Evolutionary conservation across 2,888 invertebrate species (phyloP), one percentile per base, ranked within the genome.

Genomic region (Pseudanteris insignis): DNA sequence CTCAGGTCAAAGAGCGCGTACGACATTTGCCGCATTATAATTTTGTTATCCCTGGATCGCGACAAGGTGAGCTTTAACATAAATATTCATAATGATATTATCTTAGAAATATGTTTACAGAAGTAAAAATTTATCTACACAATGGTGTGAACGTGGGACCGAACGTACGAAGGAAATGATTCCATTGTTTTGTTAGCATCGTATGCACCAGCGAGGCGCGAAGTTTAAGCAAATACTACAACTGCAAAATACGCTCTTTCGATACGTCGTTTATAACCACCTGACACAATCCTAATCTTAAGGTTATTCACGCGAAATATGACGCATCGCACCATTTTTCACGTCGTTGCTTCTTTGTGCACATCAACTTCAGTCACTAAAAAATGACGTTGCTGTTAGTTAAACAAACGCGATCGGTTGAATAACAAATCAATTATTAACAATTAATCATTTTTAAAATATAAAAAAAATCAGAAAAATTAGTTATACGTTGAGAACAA

Each of bases 51-150:
- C 24, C 21, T 14, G 28, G 28, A 55, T 34, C 40, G 29, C 25
- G 21, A 5, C 25, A 8, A 30, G 41, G 25, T 24, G 29, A 13
- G n/a, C 29, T 43, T 48, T 43, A 32, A 37, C 43, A 57, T 57
- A 43, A 57, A 48, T 48, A 57, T 48, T 57, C 43, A 48, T 48
- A 41, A 28, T 43, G 57, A 57, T 57, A 37, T 32, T 57, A 43
- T 57, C 57, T 30, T 2, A 37, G 48, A 55, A 55, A 37, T 55
- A 47, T 48, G 48, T 43, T 57, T 43, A 43, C 29, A 48, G 26
- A 48, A 57, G 21, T 48, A 48, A 36, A 43, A 30, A 48, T 48
- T 57, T 36, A 48, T 48, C 25, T 26, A 18, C 13, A 37, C 43
- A 32, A 48, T 48, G 37, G 57, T 18, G 48, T 26, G 48, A 48